Base-by-base conservation (phyloP, 2,888 invertebrate genomes). In the Sinelater perroti region DNA sequence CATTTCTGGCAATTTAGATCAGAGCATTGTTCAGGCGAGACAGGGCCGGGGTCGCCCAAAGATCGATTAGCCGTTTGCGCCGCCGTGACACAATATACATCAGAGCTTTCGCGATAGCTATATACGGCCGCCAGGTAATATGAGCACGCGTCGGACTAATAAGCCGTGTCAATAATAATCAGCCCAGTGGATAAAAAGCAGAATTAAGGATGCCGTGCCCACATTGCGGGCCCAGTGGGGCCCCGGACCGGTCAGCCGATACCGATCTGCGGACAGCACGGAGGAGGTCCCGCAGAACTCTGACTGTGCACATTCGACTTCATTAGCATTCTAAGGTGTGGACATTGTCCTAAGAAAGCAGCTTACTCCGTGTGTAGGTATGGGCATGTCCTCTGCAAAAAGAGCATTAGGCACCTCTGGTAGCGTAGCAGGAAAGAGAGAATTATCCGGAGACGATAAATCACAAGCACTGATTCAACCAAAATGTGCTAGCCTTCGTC, bases 251-350 rank as follows among this genome's bases (percentile, higher is more conserved):
- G 63, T 56, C 59, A 57, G 49, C 49, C 56, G 59, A 63, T 63
- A 58, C 44, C 38, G 57, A 62, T 62, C 60, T 57, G 56, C 56
- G 54, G 63, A 61, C 57, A 54, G 45, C 40, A 33, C 40, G 56
- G 55, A 62, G 58, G 62, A 60, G 58, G 60, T 53, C 56, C 62
- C 40, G 42, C 50, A 56, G 31, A 53, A 35, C 44, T 53, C 62
- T 62, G 70, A 71, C 69, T 65, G 64, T 63, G 69, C 70, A 67
- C 58, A 69, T 69, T 70, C 67, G 63, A 64, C 35, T 68, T 69
- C 65, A 67, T 69, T 71, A 67, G 66, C 66, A 69, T 71, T 66
- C 66, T 67, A 69, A 70, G 71, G 71, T 69, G 71, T 67, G 71
- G 70, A 69, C 66, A 67, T 58, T 62, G 57, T 52, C 57, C 57